Evolutionary conservation across 2,888 invertebrate genomes (phyloP), one percentile per base, ranked within the genome.

Genomic region (Leptinotarsa juncta): DNA sequence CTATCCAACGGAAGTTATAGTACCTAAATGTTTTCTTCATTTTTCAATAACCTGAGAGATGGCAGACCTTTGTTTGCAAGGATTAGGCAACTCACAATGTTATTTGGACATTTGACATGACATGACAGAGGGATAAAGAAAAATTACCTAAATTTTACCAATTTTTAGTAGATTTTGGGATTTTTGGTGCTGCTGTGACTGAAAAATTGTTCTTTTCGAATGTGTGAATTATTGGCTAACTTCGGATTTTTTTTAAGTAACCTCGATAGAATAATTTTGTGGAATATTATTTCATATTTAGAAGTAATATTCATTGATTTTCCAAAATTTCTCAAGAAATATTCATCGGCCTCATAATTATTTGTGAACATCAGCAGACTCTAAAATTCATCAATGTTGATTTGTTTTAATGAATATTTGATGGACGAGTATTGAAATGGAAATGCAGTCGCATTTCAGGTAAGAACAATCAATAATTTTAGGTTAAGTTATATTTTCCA

Each of bases 71-170:
- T 10, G 10, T 42, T 42, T 42, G 42, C 10, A 10, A 42, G 10
- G 10, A 42, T 42, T 42, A 42, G 42, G 42, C 42, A 42, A 42
- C 3, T 3, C 10, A 42, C 42, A 7, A 42, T 42, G 42, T 42
- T 12, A 2, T 42, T 42, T 10, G 0, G 42, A 42, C 42, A 42
- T 42, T 42, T 42, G 42, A 42, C 42, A 42, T 75, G 67, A 75
- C 75, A 74, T 73, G 71, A 74, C 66, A 68, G 53, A 66, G 74
- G 74, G 71, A 71, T 62, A 77, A 74, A 78, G 73, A 67, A 74
- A 78, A 78, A 71, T 74, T 72, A 77, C 73, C 65, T 74, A 67
- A 72, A 75, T 77, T 73, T 74, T 72, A 77, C 73, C 65, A 78
- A 77, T 75, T 70, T 74, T 77, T 69, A 71, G 73, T 50, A 72